These are phyloP conservation scores for Monodelphis domestica DNA, from an alignment of 2,797 vertebrate genomes.

Conservation along the genomic window DNA sequence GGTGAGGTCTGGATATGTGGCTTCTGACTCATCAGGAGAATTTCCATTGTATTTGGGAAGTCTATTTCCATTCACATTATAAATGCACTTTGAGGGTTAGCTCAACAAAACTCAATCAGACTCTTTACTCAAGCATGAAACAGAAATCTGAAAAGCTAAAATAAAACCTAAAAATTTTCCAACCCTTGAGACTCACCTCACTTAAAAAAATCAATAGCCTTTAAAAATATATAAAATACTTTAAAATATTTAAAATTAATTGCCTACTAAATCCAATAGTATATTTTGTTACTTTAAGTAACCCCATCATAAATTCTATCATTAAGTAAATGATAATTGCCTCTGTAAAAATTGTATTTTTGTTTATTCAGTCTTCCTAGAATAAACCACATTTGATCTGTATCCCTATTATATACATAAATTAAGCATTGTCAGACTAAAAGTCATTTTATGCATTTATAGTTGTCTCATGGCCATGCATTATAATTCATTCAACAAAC, in stretches of 20 bases:
- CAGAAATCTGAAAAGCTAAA: neutral
- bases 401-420: constrained; percentile 52
- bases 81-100: neutral
- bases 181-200: neutral
- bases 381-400: constrained; percentile 55
- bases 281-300: constrained; percentile 18
- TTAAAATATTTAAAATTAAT: constrained; percentile 15
- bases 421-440: constrained; percentile 55
- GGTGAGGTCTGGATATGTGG: neutral
- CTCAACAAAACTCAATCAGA: constrained; percentile 19
- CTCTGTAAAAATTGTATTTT: constrained; percentile 32
- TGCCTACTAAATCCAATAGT: constrained; percentile 6
- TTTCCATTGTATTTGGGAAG: neutral
- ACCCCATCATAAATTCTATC: neutral
- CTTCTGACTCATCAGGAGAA: neutral
- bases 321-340: constrained; percentile 13
- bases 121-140: neutral
- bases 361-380: constrained; percentile 30
- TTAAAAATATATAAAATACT: neutral
- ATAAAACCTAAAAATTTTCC: neutral
- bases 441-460: constrained; percentile 31
- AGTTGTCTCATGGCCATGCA: constrained; percentile 49
- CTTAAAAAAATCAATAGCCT: neutral
- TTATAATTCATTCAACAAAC: constrained; percentile 33
- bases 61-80: constrained; percentile 12